A percentile compares a stretch with the other conserved stretches of the same genome.
These are phyloP conservation scores for Apomyelois bistriatella DNA, from an alignment of 2,888 invertebrate genomes.

Conservation along the genomic window DNA sequence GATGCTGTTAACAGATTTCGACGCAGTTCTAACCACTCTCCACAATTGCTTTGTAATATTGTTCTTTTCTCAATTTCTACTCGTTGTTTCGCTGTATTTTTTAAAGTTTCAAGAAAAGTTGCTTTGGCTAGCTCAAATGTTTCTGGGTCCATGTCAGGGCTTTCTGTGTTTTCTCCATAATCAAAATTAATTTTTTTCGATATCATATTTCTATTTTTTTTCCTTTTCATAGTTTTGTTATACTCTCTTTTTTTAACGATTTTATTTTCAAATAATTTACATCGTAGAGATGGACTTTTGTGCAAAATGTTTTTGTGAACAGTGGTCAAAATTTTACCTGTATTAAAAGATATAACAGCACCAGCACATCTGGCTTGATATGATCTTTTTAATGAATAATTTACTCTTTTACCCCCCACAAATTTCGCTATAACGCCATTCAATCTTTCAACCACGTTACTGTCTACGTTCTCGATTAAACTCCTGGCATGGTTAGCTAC, in stretches of 20 bases:
- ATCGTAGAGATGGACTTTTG: neutral
- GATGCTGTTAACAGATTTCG: neutral
- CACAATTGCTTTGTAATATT: neutral
- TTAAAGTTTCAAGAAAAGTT: neutral
- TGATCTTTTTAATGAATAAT: neutral
- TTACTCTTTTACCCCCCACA: neutral
- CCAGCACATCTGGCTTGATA: neutral
- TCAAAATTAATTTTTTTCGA: constrained; percentile 1
- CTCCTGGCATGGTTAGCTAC: neutral
- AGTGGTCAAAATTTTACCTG: neutral
- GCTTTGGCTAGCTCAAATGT: neutral
- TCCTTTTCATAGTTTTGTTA: too few relatives aligned
- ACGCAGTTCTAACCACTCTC: neutral
- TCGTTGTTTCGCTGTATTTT: neutral
- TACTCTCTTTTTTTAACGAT: too few relatives aligned
- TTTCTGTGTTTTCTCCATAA: neutral
- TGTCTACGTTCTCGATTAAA: neutral
- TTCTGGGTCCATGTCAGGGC: too few relatives aligned
- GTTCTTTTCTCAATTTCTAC: neutral
- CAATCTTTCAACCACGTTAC: neutral
- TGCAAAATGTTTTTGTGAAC: neutral
- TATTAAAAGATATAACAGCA: neutral
- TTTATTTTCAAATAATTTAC: too few relatives aligned
- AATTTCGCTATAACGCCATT: neutral
- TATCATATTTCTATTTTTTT: constrained; percentile 8